These are phyloP conservation scores for Conger conger DNA, from an alignment of 2,113 vertebrate species.

Conservation along the genomic window DNA sequence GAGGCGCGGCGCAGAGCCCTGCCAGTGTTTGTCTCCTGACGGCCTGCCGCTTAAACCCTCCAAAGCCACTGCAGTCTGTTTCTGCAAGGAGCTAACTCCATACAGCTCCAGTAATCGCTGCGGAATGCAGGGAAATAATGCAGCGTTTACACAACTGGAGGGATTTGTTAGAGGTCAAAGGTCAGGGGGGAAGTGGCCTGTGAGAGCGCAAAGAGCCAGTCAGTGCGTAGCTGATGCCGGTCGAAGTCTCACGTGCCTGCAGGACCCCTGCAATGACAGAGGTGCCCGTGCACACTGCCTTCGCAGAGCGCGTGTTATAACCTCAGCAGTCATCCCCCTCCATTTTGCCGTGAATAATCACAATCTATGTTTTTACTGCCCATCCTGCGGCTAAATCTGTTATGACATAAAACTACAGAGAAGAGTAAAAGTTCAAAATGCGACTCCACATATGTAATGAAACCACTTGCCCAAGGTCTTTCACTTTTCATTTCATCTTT, in stretches of 20 bases:
- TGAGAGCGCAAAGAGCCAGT: not conserved
- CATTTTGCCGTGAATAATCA: not conserved
- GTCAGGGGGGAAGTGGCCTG: not conserved
- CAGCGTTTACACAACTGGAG: slow-evolving; percentile 37
- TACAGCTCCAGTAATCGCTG: slow-evolving; percentile 45
- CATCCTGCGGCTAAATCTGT: not conserved
- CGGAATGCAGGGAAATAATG: slow-evolving; percentile 49
- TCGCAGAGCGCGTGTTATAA: not conserved
- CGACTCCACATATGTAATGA: not conserved
- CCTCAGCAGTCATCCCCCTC: not conserved
- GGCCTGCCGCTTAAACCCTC: not conserved
- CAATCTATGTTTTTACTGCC: not conserved
- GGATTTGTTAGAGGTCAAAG: not conserved
- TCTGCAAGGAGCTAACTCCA: slow-evolving; percentile 32
- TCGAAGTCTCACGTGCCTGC: no score
- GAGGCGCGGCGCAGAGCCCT: not conserved
- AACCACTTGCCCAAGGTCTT: not conserved
- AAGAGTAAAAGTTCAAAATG: not conserved
- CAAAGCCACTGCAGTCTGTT: slow-evolving; percentile 33
- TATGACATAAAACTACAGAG: not conserved
- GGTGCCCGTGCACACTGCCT: no score
- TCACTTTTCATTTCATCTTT: not conserved
- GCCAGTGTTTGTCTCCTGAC: not conserved
- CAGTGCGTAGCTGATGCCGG: no score
- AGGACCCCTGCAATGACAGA: no score